Conservation (phyloP, 2,888 invertebrate species). For the Odontocolon sp. region DNA sequence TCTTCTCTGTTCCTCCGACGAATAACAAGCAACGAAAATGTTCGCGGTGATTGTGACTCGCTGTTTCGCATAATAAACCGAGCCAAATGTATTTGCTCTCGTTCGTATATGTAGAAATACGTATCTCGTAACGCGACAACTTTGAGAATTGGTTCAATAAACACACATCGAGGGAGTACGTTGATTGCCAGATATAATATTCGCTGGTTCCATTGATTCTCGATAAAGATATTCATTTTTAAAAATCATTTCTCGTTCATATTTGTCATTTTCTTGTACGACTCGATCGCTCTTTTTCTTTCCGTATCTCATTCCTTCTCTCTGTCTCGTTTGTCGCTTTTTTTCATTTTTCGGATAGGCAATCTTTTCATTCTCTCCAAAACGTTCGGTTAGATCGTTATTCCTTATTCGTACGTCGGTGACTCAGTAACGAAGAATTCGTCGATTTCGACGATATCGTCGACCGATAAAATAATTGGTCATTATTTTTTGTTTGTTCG, state of each 20-base stretch:
- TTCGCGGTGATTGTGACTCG: not conserved
- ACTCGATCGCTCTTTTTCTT: too few species aligned
- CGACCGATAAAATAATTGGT: slow-evolving; percentile 3
- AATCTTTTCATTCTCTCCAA: not conserved
- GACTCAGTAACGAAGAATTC: slow-evolving; percentile 13
- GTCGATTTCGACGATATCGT: not conserved
- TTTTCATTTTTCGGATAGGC: not conserved
- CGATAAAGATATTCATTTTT: not conserved
- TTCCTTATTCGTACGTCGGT: slow-evolving; percentile 11
- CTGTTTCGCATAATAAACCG: slow-evolving; percentile 59
- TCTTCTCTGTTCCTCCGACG: too few species aligned
- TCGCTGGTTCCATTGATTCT: not conserved
- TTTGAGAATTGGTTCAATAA: slow-evolving; percentile 6
- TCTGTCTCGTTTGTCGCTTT: not conserved
- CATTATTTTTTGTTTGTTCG: slow-evolving; percentile 15
- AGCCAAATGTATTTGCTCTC: slow-evolving; percentile 68
- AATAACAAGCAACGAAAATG: slow-evolving; percentile 3
- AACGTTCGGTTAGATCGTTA: slow-evolving; percentile 21
- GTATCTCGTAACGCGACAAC: slow-evolving; percentile 66
- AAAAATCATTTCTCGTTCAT: too few species aligned
- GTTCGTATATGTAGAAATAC: slow-evolving; percentile 65
- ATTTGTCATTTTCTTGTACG: too few species aligned
- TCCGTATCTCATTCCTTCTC: not conserved
- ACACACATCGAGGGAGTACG: not conserved
- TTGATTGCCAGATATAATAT: not conserved